Evolutionary conservation across 2,797 vertebrate genomes (phyloP).

Genomic region (Chloroceryle inda): DNA sequence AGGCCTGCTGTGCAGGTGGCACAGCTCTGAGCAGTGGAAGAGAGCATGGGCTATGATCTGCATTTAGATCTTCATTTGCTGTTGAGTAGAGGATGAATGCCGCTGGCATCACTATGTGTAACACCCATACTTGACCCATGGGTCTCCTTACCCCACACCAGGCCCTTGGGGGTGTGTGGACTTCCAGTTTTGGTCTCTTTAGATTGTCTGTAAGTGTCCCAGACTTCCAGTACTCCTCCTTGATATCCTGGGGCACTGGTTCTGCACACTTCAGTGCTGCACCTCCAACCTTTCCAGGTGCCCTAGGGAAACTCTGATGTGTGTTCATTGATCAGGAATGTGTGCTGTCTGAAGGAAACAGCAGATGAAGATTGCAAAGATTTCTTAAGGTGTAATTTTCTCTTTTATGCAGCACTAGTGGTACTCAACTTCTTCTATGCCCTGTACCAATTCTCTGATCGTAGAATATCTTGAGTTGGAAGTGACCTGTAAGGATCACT

Average conservation of each 20-base stretch:
- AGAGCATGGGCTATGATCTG: neutral
- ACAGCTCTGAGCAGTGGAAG: neutral
- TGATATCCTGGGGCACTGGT: neutral
- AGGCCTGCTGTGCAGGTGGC: neutral
- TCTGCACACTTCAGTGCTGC: neutral
- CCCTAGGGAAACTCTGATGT: neutral
- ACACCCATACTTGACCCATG: neutral
- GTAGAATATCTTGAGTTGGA: neutral
- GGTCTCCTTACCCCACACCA: accelerated
- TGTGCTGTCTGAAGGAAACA: neutral
- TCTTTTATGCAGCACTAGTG: neutral
- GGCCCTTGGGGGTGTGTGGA: accelerated
- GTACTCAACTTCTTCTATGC: neutral
- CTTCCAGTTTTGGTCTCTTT: neutral
- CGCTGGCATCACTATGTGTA: neutral
- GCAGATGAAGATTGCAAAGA: neutral
- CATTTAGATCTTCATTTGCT: neutral
- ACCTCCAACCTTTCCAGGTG: neutral
- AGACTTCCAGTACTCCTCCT: neutral
- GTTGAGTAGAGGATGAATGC: neutral
- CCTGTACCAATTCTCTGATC: neutral
- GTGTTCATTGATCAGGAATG: neutral
- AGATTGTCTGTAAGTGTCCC: neutral
- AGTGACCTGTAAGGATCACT: neutral
- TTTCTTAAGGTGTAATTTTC: neutral